Conservation (phyloP, 2,888 invertebrate genomes). For the Gari tellinella region DNA sequence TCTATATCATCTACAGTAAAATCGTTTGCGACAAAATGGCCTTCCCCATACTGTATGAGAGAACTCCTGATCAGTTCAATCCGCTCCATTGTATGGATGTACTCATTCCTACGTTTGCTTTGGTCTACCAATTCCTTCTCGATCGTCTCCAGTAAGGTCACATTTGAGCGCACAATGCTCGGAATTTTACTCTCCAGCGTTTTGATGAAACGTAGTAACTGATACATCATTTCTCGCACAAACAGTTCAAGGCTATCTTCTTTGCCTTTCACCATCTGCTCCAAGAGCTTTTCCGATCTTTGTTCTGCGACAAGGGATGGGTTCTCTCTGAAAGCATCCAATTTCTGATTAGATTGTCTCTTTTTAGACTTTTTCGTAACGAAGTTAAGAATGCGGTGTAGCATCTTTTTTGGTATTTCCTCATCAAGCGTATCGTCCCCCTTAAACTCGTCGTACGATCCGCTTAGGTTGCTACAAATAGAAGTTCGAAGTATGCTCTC, state of each 20-base stretch:
- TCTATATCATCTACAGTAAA: constrained; percentile 57
- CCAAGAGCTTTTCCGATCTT: constrained; percentile 53
- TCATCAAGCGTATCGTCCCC: constrained; percentile 25
- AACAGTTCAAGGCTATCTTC: constrained; percentile 43
- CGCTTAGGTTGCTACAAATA: constrained; percentile 12
- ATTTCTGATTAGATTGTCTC: constrained; percentile 35
- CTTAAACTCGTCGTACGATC: constrained; percentile 44
- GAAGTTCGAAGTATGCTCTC: constrained; percentile 5
- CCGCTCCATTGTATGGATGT: constrained; percentile 57
- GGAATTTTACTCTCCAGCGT: constrained; percentile 61
- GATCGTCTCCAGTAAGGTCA: constrained; percentile 65
- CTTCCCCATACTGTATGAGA: constrained; percentile 60
- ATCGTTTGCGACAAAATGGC: constrained; percentile 60
- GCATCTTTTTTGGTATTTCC: constrained; percentile 26
- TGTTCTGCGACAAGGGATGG: constrained; percentile 43
- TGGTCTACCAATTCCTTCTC: constrained; percentile 56
- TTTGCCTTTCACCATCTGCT: constrained; percentile 47
- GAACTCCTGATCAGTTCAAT: constrained; percentile 64
- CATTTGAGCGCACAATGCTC: constrained; percentile 67
- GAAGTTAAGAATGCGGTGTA: constrained; percentile 23
- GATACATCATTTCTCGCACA: constrained; percentile 50
- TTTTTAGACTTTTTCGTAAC: constrained; percentile 31
- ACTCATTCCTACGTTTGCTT: constrained; percentile 46
- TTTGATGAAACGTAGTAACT: constrained; percentile 51
- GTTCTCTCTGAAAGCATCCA: constrained; percentile 44